These are phyloP conservation scores for Syndactyla subalaris DNA, from an alignment of 2,797 vertebrate species.

Conservation along the genomic window DNA sequence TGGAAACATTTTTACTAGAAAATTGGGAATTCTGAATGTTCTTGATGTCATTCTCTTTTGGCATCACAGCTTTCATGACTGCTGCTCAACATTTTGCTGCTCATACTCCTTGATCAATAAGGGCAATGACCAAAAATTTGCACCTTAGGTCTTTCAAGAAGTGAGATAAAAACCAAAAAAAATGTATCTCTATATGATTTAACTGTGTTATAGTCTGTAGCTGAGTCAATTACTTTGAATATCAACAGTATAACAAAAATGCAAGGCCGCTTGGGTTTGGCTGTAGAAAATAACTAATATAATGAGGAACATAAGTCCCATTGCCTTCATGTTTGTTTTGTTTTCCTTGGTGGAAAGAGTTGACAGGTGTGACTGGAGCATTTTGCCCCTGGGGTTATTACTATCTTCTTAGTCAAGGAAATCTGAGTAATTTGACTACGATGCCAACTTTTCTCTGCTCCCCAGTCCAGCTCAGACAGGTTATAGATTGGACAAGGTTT, in stretches of 20 bases:
- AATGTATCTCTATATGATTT: neutral
- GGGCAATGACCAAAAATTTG: neutral
- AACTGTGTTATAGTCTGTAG: neutral
- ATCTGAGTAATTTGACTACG: neutral
- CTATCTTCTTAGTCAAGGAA: neutral
- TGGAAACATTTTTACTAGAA: neutral
- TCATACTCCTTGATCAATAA: neutral
- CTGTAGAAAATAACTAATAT: neutral
- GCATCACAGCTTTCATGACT: neutral
- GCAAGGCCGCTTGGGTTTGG: neutral
- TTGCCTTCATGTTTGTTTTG: neutral
- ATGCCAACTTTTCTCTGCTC: neutral
- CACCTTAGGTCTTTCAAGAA: neutral
- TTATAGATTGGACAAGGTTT: slow-evolving; percentile 15
- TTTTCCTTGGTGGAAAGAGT: neutral
- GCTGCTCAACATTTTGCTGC: neutral
- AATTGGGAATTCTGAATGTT: neutral
- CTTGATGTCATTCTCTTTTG: neutral
- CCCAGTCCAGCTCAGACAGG: neutral
- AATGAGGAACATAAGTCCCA: neutral
- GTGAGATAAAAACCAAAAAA: neutral
- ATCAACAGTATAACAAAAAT: neutral
- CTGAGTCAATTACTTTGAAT: neutral
- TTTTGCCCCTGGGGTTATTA: neutral
- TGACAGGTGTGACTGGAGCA: neutral